Base-by-base conservation (phyloP, 2,888 invertebrate species). In the Diplolepis rosae region DNA sequence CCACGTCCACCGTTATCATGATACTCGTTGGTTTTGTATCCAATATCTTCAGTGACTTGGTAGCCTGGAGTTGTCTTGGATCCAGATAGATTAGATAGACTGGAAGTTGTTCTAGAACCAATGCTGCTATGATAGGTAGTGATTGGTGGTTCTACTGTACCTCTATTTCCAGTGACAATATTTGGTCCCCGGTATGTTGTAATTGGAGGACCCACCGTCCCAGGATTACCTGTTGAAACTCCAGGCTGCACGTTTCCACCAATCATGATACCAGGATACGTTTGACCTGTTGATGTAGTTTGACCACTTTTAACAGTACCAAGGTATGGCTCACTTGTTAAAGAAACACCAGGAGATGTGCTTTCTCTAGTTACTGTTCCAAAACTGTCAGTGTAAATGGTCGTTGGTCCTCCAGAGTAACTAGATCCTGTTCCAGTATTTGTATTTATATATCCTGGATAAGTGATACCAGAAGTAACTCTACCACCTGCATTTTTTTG, bases 21-120 rank as follows among this genome's bases (percentile, higher is more conserved):
- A 48, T 87, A 86, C 52, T 84, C 85, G 69, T 84, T 85, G 0
- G 83, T 84, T 45, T 79, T 81, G 71, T 87, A 87, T 5, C 81
- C 80, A n/a, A 27, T 69, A 50, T 66, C 68, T 61, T 72, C 52
- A n/a, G 24, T 52, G 30, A 24, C 48, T 27, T 42, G 7, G 56
- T 75, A n/a, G 75, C 70, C 65, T 6, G 68, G 72, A 22, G 61
- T 22, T 2, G 77, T 67, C 18, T 76, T 15, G 6, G 71, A 45
- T 48, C 54, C 68, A 56, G 45, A 24, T 50, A 51, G 42, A 51
- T 52, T 69, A 52, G n/a, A n/a, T n/a, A n/a, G n/a, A n/a, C 61
- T 39, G 45, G 70, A 69, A 56, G 74, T 71, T 15, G 72, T n/a
- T 67, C 70, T 72, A n/a, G 73, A 50, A 66, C 66, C 72, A 48